Percentiles rank a stretch among this genome's conserved stretches.
Evolutionary conservation across 2,888 invertebrate genomes (phyloP).

Genomic region (Cosmorhoe ocellata): DNA sequence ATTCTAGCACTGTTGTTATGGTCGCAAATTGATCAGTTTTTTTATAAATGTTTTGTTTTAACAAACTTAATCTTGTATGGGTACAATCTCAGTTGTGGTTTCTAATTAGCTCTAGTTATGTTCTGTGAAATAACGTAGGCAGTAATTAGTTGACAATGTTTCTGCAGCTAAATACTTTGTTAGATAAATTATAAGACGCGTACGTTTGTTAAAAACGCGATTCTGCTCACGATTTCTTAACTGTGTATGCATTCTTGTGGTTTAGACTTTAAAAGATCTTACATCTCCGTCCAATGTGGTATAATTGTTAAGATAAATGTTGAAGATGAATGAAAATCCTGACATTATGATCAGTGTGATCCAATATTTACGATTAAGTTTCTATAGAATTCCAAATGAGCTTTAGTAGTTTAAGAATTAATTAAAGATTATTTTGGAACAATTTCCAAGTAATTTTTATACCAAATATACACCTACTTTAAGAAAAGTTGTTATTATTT

Average conservation of each 20-base stretch:
- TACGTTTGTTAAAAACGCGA: background rate
- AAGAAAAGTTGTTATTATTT: constrained; percentile 32
- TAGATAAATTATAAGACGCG: too few relatives aligned
- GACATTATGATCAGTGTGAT: constrained; percentile 8
- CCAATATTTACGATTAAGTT: constrained; percentile 25
- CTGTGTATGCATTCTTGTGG: background rate
- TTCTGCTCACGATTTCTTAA: background rate
- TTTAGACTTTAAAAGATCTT: constrained; percentile 4
- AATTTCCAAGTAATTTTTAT: constrained; percentile 69
- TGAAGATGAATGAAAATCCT: constrained; percentile 8
- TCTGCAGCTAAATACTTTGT: constrained; percentile 2
- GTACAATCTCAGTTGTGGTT: too few relatives aligned
- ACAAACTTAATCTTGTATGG: too few relatives aligned
- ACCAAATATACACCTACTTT: constrained; percentile 74
- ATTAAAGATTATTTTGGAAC: constrained; percentile 60
- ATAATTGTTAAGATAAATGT: constrained; percentile 10
- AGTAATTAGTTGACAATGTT: too few relatives aligned
- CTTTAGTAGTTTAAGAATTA: constrained; percentile 46
- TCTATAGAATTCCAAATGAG: constrained; percentile 32
- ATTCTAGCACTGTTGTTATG: constrained; percentile 13
- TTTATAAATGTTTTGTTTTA: background rate
- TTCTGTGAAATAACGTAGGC: too few relatives aligned
- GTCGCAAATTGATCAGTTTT: constrained; percentile 12
- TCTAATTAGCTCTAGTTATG: too few relatives aligned
- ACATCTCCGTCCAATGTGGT: constrained; percentile 22